Conservation (phyloP, 2,113 vertebrate genomes). For the Gallinago media region DNA sequence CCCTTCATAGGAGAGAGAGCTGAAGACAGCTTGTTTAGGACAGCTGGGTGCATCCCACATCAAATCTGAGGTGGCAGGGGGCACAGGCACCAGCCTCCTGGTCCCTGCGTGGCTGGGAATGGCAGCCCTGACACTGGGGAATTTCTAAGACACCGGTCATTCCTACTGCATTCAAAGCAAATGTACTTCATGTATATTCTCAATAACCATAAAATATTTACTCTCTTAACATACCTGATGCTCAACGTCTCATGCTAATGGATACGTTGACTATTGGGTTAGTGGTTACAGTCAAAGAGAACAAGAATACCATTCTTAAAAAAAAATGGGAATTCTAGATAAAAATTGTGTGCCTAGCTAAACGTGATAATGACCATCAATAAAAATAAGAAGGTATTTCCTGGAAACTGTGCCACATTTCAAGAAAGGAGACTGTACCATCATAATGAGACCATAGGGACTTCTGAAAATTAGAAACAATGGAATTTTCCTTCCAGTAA, state of each 20-base stretch:
- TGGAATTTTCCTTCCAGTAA: not conserved
- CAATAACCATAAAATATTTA: not conserved
- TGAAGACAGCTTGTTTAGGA: not conserved
- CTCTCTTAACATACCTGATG: not conserved
- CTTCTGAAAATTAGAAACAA: not conserved
- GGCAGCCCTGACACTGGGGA: not conserved
- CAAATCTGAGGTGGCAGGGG: not conserved
- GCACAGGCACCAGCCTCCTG: fast-evolving
- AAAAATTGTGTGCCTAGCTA: not conserved
- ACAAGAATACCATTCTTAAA: not conserved
- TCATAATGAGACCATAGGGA: not conserved
- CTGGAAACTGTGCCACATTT: not conserved
- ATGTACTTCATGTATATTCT: not conserved
- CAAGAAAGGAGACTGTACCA: not conserved
- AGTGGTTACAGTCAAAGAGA: not conserved
- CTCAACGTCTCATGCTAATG: not conserved
- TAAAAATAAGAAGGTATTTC: not conserved
- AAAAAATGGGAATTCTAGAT: not conserved
- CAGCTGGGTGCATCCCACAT: not conserved
- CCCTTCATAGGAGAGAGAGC: not conserved
- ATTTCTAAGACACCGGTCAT: not conserved
- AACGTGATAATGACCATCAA: not conserved
- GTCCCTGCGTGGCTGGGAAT: fast-evolving
- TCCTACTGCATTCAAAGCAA: not conserved
- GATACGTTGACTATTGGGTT: not conserved